phyloP scores from a whole-genome alignment of 2,113 vertebrate genomes.

The Gavia stellata region DNA sequence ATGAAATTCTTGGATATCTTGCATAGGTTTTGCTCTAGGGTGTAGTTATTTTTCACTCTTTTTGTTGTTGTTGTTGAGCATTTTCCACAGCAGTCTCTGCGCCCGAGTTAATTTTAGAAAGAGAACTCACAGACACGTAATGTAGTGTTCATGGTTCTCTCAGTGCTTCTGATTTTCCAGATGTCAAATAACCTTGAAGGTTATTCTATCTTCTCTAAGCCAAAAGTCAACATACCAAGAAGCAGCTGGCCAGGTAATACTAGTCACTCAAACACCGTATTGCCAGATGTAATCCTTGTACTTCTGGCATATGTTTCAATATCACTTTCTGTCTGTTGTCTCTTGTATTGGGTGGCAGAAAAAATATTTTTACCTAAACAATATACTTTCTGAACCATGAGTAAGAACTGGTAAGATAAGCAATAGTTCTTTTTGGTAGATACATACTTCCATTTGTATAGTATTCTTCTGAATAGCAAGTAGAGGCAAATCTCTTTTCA shows the following conservation, averaged over 20 bases:
- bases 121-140: not conserved
- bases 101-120: not conserved
- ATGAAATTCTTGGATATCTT: not conserved
- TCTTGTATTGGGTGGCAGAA: not conserved
- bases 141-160: not conserved
- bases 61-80: not conserved
- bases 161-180: not conserved
- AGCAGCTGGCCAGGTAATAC: not conserved
- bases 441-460: not conserved
- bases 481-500: not conserved
- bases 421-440: not conserved
- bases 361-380: not conserved
- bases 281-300: not conserved
- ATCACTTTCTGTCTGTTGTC: not conserved
- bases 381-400: not conserved
- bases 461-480: not conserved
- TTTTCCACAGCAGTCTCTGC: not conserved
- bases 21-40: not conserved
- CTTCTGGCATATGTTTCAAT: not conserved
- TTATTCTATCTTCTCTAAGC: not conserved
- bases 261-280: not conserved
- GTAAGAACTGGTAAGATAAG: not conserved
- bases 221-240: not conserved
- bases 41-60: not conserved
- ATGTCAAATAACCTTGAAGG: not conserved